phyloP scores from a whole-genome alignment of 2,888 invertebrate species.

The Dicranocentrus wangi region DNA sequence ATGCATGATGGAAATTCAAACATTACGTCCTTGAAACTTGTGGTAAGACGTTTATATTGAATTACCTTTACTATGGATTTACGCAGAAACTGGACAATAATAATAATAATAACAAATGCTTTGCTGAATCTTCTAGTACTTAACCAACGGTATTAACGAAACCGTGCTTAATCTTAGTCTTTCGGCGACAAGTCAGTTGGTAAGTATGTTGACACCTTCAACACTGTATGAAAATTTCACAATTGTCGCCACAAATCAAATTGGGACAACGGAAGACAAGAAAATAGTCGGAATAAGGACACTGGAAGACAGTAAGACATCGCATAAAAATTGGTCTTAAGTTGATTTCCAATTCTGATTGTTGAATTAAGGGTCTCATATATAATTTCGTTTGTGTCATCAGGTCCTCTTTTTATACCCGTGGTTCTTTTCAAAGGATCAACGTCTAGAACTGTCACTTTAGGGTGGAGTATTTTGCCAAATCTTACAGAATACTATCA shows the following conservation, averaged over 20 bases:
- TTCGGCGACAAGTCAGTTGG: slow-evolving; percentile 75
- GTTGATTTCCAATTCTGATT: too few species aligned
- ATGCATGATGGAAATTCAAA: slow-evolving; percentile 84
- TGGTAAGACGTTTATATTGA: slow-evolving; percentile 73
- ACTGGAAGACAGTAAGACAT: slow-evolving; percentile 77
- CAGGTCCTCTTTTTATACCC: slow-evolving; percentile 86
- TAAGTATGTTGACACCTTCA: slow-evolving; percentile 80
- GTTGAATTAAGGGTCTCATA: background rate
- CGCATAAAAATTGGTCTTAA: too few species aligned
- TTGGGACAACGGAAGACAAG: slow-evolving; percentile 79
- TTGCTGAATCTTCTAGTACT: slow-evolving; percentile 28
- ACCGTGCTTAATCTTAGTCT: slow-evolving; percentile 38
- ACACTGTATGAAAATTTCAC: slow-evolving; percentile 81
- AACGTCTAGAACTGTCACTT: slow-evolving; percentile 84
- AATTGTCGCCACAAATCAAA: slow-evolving; percentile 81
- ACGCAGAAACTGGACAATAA: too few species aligned
- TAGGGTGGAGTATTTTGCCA: slow-evolving; percentile 80
- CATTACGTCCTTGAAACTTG: slow-evolving; percentile 79
- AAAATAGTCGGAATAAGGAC: slow-evolving; percentile 79
- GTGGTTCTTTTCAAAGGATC: slow-evolving; percentile 84
- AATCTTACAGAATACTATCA: slow-evolving; percentile 69
- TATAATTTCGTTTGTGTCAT: background rate
- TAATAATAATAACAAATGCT: slow-evolving; percentile 9
- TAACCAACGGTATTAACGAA: slow-evolving; percentile 23
- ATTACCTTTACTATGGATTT: background rate